phyloP scores from a whole-genome alignment of 2,113 vertebrate species.

The Dromaius novaehollandiae region DNA sequence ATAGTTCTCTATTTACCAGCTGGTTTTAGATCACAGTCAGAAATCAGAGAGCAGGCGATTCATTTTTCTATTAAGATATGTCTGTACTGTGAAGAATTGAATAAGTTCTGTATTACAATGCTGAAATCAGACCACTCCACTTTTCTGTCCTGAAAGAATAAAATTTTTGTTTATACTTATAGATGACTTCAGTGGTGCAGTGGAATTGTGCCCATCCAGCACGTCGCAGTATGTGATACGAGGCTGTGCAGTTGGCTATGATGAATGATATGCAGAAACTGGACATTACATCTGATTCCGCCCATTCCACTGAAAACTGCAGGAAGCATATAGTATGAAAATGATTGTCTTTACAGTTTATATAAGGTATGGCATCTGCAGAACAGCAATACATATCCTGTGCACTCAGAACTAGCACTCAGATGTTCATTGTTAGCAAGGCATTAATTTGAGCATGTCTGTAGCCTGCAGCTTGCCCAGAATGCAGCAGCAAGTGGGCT shows the following conservation, averaged over 20 bases:
- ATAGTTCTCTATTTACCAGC: background rate
- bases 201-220: background rate
- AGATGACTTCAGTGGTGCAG: fast-evolving
- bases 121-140: background rate
- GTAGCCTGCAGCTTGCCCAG: background rate
- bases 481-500: background rate
- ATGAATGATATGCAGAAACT: background rate
- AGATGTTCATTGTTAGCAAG: background rate
- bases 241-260: background rate
- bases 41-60: background rate
- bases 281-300: background rate
- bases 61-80: background rate
- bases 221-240: background rate
- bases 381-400: background rate
- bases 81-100: background rate
- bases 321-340: background rate
- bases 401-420: background rate
- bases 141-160: background rate
- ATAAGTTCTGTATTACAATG: background rate
- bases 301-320: background rate
- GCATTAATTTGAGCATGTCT: background rate
- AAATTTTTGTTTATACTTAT: background rate
- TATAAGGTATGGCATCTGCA: background rate
- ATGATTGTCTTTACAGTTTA: background rate
- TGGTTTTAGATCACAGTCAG: background rate